A percentile compares a stretch with the other conserved stretches of the same genome.
Evolutionary conservation across 92 coral and sea anemone genomes (phyloP).

Genomic region (Virgularia gustaviana): DNA sequence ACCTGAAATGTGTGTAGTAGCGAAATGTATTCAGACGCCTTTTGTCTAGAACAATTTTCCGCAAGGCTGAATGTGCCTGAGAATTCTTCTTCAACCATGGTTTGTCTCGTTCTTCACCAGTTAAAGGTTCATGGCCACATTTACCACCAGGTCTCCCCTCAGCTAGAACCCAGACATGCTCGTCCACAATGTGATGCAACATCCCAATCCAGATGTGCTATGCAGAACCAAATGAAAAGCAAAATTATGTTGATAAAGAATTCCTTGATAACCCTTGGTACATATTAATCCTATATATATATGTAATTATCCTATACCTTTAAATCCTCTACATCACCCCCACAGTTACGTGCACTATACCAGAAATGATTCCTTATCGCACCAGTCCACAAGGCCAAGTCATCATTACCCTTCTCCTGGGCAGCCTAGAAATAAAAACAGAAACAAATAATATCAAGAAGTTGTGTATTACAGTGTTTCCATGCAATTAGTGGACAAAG

Average conservation of each 20-base stretch:
- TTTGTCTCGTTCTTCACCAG: not conserved
- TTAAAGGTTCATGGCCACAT: slow-evolving; percentile 19
- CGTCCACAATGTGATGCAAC: slow-evolving; percentile 3
- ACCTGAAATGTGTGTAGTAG: slow-evolving; percentile 9
- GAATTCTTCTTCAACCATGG: slow-evolving; percentile 18
- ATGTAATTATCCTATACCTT: slow-evolving; percentile 30
- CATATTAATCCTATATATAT: too few relatives aligned
- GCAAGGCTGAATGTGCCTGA: not conserved
- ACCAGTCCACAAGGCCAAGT: slow-evolving; percentile 20
- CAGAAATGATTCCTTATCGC: slow-evolving; percentile 27
- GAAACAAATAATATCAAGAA: too few relatives aligned
- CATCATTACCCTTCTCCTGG: slow-evolving; percentile 11
- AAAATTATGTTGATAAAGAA: too few relatives aligned
- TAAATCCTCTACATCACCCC: not conserved
- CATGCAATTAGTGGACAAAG: too few relatives aligned
- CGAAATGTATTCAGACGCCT: slow-evolving; percentile 1
- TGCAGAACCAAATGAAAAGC: not conserved
- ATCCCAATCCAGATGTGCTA: slow-evolving; percentile 3
- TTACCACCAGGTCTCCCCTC: not conserved
- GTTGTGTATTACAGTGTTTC: too few relatives aligned
- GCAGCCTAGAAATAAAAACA: slow-evolving; percentile 5
- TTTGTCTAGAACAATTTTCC: slow-evolving; percentile 17
- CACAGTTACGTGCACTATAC: slow-evolving; percentile 18
- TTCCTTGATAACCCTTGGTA: too few relatives aligned
- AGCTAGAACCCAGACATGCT: not conserved